Base-by-base conservation (phyloP, 1,140 invertebrate species). In the Drosophila bocki region DNA sequence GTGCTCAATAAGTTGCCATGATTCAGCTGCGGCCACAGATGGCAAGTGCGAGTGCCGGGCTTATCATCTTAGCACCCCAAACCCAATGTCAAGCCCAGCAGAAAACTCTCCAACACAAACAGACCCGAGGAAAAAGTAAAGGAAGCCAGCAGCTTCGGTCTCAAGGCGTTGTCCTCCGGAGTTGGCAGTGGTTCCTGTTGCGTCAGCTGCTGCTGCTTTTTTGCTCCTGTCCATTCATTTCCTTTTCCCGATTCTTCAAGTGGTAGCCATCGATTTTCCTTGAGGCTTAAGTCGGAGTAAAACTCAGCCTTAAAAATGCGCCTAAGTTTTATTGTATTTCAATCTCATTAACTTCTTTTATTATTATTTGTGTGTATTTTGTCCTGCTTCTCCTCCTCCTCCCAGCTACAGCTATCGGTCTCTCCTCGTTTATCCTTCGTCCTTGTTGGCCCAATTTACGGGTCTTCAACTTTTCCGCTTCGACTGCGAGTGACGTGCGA, bases 291-390 rank as follows among this genome's bases (percentile, higher is more conserved):
- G 82, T 72, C 72, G 45, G 45, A 68, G 62, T 50, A 71, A 85
- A 74, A 85, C 82, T 85, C 78, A 78, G 74, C 72, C 77, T 84
- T 77, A 77, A 80, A 86, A 86, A 86, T 77, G 54, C 76, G 83
- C 82, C 86, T 87, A 86, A 82, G 83, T 87, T 87, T 82, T 87
- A 87, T 87, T 87, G 83, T 86, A 87, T 87, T 82, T 79, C 83
- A 87, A 87, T 87, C 79, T 87, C 83, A 87, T 87, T 86, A 86
- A 86, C 82, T 86, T 86, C 82, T 86, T 86, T 86, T 86, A 86
- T 86, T 86, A 86, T 86, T 86, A 86, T 86, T 86, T 86, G 78
- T 86, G 69, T 86, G 78, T 86, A 65, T 85, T 78, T 72, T 41
- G 65, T 35, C 42, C 56, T 45, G 26, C 50, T 51, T 41, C 19